A percentile compares a stretch with the other conserved stretches of the same genome.
These are phyloP conservation scores for Helicorthomorpha holstii DNA, from an alignment of 1,140 invertebrate species.

Conservation along the genomic window DNA sequence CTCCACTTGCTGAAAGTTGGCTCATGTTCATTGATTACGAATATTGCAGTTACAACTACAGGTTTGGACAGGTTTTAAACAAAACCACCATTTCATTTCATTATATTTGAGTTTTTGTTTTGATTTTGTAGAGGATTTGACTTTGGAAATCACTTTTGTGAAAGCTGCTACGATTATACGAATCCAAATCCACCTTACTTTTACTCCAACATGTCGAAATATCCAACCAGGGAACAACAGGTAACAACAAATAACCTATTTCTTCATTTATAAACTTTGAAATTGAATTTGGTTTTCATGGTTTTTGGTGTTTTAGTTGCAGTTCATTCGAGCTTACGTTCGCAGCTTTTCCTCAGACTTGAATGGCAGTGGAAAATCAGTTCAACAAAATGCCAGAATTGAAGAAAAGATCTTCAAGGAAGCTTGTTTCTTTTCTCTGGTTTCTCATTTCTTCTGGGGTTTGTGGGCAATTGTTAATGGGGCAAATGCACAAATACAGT, in stretches of 20 bases:
- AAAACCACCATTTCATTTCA: neutral
- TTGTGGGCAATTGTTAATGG: constrained; percentile 82
- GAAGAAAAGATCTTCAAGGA: constrained; percentile 45
- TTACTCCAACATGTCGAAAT: constrained; percentile 41
- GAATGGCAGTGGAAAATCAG: constrained; percentile 12
- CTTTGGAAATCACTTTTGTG: constrained; percentile 88
- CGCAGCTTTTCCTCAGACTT: constrained; percentile 12
- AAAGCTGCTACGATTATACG: constrained; percentile 87
- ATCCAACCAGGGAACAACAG: constrained; percentile 61
- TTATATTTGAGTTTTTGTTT: neutral
- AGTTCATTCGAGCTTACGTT: constrained; percentile 23
- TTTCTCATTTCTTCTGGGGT: constrained; percentile 83
- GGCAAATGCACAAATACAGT: constrained; percentile 70
- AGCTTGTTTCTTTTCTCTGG: constrained; percentile 60
- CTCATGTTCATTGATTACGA: constrained; percentile 74
- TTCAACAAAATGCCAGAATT: constrained; percentile 15
- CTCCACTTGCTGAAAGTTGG: constrained; percentile 33
- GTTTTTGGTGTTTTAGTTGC: constrained; percentile 16
- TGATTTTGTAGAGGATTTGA: constrained; percentile 56
- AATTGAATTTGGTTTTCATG: constrained; percentile 7
- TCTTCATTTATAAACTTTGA: too few relatives aligned
- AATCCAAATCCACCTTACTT: constrained; percentile 59
- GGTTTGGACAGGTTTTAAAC: constrained; percentile 12
- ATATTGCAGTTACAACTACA: constrained; percentile 83
- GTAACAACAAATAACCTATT: constrained; percentile 28